Conservation (phyloP, 2,797 vertebrate genomes). For the Scleropages formosus region DNA sequence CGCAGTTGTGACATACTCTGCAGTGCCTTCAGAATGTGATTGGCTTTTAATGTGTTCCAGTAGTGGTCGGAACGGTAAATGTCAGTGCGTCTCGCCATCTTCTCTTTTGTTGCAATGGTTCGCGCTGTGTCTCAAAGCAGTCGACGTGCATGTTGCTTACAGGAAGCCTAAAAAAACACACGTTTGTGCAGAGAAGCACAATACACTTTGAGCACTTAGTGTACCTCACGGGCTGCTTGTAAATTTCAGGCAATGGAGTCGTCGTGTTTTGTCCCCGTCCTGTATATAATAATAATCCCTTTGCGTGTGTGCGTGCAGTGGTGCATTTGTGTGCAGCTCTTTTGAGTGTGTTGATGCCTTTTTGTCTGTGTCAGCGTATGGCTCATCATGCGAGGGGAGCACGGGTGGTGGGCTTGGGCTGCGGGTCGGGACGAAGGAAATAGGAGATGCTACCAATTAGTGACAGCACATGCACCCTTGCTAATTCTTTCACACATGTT, state of each 20-base stretch:
- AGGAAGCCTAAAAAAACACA: not conserved
- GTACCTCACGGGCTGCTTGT: constrained; percentile 27
- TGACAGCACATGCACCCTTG: not conserved
- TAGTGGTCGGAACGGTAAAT: too few species aligned
- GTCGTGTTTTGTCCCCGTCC: not conserved
- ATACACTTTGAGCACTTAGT: not conserved
- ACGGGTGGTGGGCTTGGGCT: not conserved
- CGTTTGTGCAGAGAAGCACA: not conserved
- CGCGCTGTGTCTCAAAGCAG: too few species aligned
- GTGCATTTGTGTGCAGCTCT: too few species aligned
- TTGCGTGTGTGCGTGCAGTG: constrained; percentile 37
- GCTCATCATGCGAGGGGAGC: not conserved
- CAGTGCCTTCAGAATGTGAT: too few species aligned
- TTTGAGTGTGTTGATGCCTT: not conserved
- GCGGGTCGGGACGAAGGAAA: not conserved
- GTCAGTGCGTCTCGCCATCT: too few species aligned
- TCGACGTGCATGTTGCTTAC: not conserved
- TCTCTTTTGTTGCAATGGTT: too few species aligned
- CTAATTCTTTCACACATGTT: not conserved
- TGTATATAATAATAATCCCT: not conserved
- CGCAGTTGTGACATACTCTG: too few species aligned
- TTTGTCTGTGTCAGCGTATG: constrained; percentile 34
- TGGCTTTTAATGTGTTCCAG: too few species aligned
- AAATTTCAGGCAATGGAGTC: constrained; percentile 30
- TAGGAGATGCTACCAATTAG: not conserved